Percentiles rank a stretch among this genome's conserved stretches.
phyloP scores from a whole-genome alignment of 2,888 invertebrate species.

The Pseudanteris insignis region DNA sequence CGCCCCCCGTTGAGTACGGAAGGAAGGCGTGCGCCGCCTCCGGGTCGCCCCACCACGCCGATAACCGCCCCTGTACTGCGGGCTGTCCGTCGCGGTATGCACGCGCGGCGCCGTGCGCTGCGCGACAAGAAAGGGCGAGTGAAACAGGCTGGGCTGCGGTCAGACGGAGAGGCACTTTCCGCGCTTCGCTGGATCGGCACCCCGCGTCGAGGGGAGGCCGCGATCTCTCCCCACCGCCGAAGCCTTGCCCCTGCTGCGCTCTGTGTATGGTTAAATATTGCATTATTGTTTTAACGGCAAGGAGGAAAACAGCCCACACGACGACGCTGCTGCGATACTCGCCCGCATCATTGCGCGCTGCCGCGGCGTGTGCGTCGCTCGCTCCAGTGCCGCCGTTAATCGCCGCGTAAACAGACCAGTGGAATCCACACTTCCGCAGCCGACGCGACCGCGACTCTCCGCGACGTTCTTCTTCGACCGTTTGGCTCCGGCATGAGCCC shows the following conservation, averaged over 20 bases:
- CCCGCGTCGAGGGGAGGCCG: conserved; percentile 38
- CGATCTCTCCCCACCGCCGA: conserved; percentile 54
- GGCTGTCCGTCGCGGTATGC: conserved; percentile 40
- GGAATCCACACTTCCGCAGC: background rate
- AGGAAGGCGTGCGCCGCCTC: conserved; percentile 57
- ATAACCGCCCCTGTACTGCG: conserved; percentile 54
- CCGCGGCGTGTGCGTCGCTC: conserved; percentile 49
- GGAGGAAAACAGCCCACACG: conserved; percentile 59
- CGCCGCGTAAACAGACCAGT: conserved; percentile 6
- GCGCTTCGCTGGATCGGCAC: conserved; percentile 41
- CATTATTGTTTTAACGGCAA: conserved; percentile 66
- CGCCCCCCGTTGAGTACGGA: conserved; percentile 46
- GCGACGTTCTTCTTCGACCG: too few relatives aligned
- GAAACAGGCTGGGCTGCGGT: conserved; percentile 38
- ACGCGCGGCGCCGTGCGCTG: conserved; percentile 45
- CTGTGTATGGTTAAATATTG: conserved; percentile 65
- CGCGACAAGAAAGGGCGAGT: conserved; percentile 42
- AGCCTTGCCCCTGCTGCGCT: conserved; percentile 48
- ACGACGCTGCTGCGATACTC: conserved; percentile 49
- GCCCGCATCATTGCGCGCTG: conserved; percentile 53
- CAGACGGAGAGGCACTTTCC: conserved; percentile 39
- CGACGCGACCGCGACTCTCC: background rate
- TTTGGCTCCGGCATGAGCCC: conserved; percentile 14
- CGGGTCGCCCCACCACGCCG: conserved; percentile 49
- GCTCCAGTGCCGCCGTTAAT: conserved; percentile 20